Conservation (phyloP, 2,888 invertebrate genomes). For the Drosophila demipolita region DNA sequence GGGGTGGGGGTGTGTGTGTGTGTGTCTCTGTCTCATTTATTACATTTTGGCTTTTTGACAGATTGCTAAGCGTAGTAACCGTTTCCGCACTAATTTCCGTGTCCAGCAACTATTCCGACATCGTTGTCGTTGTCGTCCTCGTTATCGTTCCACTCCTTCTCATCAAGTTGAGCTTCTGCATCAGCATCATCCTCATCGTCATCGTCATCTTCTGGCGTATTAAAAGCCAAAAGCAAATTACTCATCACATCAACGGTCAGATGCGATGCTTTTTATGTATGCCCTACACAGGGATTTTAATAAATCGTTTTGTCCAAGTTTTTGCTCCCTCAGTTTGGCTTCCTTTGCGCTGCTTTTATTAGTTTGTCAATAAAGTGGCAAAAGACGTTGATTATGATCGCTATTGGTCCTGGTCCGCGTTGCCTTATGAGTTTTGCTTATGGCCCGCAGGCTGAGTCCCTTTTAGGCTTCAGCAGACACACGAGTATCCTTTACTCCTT, state of each 20-base stretch:
- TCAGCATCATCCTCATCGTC: slow-evolving; percentile 21
- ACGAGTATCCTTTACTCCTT: slow-evolving; percentile 27
- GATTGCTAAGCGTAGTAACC: slow-evolving; percentile 76
- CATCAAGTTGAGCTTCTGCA: slow-evolving; percentile 7
- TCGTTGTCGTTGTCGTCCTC: slow-evolving; percentile 43
- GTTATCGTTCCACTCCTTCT: slow-evolving; percentile 31
- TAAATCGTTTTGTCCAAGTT: slow-evolving; percentile 75
- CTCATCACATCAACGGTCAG: slow-evolving; percentile 81
- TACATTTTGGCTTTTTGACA: slow-evolving; percentile 80
- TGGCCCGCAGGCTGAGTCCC: slow-evolving; percentile 54
- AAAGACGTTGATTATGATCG: slow-evolving; percentile 73
- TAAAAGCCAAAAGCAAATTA: slow-evolving; percentile 83
- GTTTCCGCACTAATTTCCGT: slow-evolving; percentile 79
- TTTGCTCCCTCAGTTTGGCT: slow-evolving; percentile 1
- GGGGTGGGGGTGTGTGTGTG: slow-evolving; percentile 3
- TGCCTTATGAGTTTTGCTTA: slow-evolving; percentile 55
- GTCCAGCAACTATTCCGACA: slow-evolving; percentile 66
- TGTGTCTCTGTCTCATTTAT: slow-evolving; percentile 64
- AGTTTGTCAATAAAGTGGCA: slow-evolving; percentile 81
- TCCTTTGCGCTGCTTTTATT: slow-evolving; percentile 68
- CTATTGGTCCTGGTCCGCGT: slow-evolving; percentile 18
- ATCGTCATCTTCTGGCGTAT: slow-evolving; percentile 62
- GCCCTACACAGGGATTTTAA: slow-evolving; percentile 74
- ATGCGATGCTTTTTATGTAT: slow-evolving; percentile 66
- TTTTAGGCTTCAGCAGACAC: slow-evolving; percentile 42